Evolutionary conservation across 1,140 invertebrate genomes (phyloP), one percentile per base, ranked within the genome.

Genomic region (Formica selysi): DNA sequence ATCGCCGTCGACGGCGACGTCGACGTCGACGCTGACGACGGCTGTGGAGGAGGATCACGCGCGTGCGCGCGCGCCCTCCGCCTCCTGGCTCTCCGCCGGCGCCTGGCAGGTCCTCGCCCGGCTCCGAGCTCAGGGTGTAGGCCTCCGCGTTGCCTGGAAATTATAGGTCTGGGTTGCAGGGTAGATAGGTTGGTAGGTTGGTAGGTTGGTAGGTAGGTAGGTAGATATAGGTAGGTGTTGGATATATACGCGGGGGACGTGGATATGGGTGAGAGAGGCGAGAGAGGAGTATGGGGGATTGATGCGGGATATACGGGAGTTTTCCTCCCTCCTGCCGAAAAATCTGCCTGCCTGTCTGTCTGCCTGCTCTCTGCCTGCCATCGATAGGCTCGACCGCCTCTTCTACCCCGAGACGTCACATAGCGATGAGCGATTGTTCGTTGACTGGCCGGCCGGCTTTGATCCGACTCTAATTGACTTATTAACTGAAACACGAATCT

Each of bases 161-260:
- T 93, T 91, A 91, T 91, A 93, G 91, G 91, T 93, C 93, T 94
- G 94, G 93, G 94, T 93, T 94, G 94, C 92, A 94, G 93, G 93
- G 62, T 76, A 54, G 68, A 70, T 79, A 81, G 61, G 61, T n/a
- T 11, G 76, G 65, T 80, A 38, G 38, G 61, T 59, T 7, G n/a
- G 19, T 54, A 41, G 44, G 10, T 61, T 32, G 38, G 81, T 85
- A 44, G 62, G 22, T 22, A 44, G 62, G 22, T 22, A 22, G 22
- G 22, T 22, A 22, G 22, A 22, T 22, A 22, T 22, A 22, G 22
- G 22, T 22, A 57, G 11, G 36, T 10, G 62, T n/a, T 48, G 36
- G 32, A 32, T 11, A 51, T 74, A 22, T 19, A 6, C 32, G 13
- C 26, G 22, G 4, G 13, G 26, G 51, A 41, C 29, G 68, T 54